Evolutionary conservation across 2,888 invertebrate species (phyloP), one percentile per base, ranked within the genome.

Genomic region (Limnephilus rhombicus): DNA sequence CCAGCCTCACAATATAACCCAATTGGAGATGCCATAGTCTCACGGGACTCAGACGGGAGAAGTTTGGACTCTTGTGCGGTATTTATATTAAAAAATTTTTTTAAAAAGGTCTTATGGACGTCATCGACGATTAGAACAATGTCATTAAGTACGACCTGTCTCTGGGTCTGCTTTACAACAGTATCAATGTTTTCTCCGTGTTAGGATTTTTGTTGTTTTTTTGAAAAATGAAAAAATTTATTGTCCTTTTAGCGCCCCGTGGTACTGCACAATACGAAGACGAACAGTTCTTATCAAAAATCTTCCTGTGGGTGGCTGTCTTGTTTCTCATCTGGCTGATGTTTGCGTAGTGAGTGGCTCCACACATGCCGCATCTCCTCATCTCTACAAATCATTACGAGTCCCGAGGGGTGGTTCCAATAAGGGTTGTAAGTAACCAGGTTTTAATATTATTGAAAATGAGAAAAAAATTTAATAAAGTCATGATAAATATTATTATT

Each of bases 221-320:
- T 34, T 89, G 12, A 89, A 31, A 68, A 29, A 34, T 34, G 45
- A 45, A 45, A 53, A 80, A n/a, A 29, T 90, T 80, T 24, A 31
- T 82, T 82, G 3, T 80, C 13, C 31, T 96, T 96, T 37, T 95
- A 97, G 98, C 98, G 82, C 97, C 97, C 3, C 97, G 98, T 94
- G 98, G 98, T 94, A 98, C 98, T 12, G 97, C 98, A n/a, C 98
- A 98, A 95, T 98, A 97, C 94, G 98, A 98, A 94, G 99, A 99
- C 95, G 99, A 99, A 95, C 98, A 98, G 95, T 98, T 98, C 95
- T 96, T 99, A 94, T 99, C 99, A 7, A 98, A 98, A 96, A 97
- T 99, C 94, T 99, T 99, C 96, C 96, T 99, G 92, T 99, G 98
- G 98, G 97, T 99, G 94, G 99, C 99, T 92, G 96, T 99, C 94